Evolutionary conservation across 1,140 invertebrate species (phyloP).

Genomic region (Halictus rubicundus): DNA sequence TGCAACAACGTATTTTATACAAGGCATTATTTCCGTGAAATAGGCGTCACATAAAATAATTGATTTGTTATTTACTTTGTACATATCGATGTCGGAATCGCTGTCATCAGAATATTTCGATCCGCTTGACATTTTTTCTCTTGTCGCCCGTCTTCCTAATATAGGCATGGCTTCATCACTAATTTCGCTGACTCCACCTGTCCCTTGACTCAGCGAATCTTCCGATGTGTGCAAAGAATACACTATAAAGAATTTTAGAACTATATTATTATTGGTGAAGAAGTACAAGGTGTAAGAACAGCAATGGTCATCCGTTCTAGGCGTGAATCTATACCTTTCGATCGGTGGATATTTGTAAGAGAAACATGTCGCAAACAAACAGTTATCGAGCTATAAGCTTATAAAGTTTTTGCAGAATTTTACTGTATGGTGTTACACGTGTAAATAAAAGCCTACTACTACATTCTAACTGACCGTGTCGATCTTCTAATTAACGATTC

Average conservation of each 20-base stretch:
- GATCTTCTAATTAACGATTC: slow-evolving; percentile 1
- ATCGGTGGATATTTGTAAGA: no score
- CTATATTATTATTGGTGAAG: background rate
- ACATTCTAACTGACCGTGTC: no score
- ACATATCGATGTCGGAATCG: slow-evolving; percentile 81
- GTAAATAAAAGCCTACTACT: no score
- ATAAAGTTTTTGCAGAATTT: no score
- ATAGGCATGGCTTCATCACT: slow-evolving; percentile 84
- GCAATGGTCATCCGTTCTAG: no score
- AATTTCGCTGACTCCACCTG: slow-evolving; percentile 82
- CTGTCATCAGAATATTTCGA: slow-evolving; percentile 80
- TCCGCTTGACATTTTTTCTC: slow-evolving; percentile 79
- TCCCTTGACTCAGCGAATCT: slow-evolving; percentile 81
- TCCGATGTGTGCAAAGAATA: slow-evolving; percentile 80
- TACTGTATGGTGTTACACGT: no score
- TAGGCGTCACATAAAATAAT: background rate
- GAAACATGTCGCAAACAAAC: background rate
- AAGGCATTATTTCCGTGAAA: background rate
- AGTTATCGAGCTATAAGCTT: no score
- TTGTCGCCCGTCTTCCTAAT: slow-evolving; percentile 83
- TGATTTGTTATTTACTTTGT: slow-evolving; percentile 69
- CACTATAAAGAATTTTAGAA: slow-evolving; percentile 55
- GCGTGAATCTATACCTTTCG: no score
- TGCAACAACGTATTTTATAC: slow-evolving; percentile 63
- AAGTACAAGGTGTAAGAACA: background rate